phyloP scores from a whole-genome alignment of 2,113 vertebrate species.

The Microtus richardsoni region DNA sequence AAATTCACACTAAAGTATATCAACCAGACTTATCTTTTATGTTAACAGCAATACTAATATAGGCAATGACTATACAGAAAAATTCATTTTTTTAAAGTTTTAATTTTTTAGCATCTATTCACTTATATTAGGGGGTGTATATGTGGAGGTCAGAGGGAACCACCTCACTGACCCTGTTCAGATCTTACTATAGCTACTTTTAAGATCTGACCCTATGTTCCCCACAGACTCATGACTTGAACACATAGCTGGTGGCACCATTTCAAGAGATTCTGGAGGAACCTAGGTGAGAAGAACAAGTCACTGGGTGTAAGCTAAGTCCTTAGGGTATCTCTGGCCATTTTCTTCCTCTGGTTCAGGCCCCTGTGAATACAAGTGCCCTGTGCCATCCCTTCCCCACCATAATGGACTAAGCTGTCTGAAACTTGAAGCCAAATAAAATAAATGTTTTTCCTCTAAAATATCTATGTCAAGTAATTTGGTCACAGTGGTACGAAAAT shows the following conservation, averaged over 20 bases:
- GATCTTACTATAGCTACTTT: background rate
- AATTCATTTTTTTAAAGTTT: background rate
- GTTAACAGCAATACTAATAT: background rate
- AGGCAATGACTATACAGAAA: background rate
- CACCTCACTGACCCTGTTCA: background rate
- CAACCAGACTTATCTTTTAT: background rate
- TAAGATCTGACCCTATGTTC: background rate
- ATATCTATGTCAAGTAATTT: too few relatives aligned
- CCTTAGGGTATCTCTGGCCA: background rate
- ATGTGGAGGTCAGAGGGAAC: background rate
- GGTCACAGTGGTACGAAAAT: background rate
- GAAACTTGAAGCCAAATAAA: background rate
- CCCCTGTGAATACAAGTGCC: background rate
- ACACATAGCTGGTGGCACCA: background rate
- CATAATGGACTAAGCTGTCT: background rate
- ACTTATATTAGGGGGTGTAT: background rate
- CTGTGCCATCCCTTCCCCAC: background rate
- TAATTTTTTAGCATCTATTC: background rate
- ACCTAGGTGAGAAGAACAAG: background rate
- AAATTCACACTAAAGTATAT: slow-evolving; percentile 31
- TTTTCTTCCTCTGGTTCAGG: background rate
- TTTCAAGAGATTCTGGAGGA: background rate
- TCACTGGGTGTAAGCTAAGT: background rate
- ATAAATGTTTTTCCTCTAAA: background rate
- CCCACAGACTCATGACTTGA: background rate